These are phyloP conservation scores for Rousettus madagascariensis DNA, from an alignment of 2,797 vertebrate genomes.

Conservation along the genomic window DNA sequence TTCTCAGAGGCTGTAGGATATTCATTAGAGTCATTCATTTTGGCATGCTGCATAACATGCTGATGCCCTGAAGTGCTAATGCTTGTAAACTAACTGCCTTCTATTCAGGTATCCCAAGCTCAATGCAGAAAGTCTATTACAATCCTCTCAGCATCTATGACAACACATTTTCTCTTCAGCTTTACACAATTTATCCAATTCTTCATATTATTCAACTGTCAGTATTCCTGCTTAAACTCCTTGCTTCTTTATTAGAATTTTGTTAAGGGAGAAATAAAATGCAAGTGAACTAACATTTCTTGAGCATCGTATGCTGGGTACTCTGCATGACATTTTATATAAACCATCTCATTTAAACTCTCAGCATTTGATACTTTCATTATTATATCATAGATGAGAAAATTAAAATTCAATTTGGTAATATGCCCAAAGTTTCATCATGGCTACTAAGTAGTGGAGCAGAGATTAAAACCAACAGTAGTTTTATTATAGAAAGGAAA, in stretches of 20 bases:
- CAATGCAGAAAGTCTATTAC: background rate
- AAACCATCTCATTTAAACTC: background rate
- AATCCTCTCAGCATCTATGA: background rate
- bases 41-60: background rate
- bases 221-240: background rate
- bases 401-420: background rate
- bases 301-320: background rate
- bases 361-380: background rate
- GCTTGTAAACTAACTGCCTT: background rate
- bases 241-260: background rate
- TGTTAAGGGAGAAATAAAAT: background rate
- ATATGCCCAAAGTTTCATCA: background rate
- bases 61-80: background rate
- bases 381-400: background rate
- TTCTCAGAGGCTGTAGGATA: background rate
- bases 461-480: background rate
- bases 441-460: background rate
- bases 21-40: background rate
- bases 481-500: background rate
- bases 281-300: background rate
- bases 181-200: background rate
- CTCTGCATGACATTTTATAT: background rate
- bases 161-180: background rate
- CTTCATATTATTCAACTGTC: background rate
- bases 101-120: background rate